These are phyloP conservation scores for Pseudoatta argentina DNA, from an alignment of 1,140 invertebrate species.

Conservation along the genomic window DNA sequence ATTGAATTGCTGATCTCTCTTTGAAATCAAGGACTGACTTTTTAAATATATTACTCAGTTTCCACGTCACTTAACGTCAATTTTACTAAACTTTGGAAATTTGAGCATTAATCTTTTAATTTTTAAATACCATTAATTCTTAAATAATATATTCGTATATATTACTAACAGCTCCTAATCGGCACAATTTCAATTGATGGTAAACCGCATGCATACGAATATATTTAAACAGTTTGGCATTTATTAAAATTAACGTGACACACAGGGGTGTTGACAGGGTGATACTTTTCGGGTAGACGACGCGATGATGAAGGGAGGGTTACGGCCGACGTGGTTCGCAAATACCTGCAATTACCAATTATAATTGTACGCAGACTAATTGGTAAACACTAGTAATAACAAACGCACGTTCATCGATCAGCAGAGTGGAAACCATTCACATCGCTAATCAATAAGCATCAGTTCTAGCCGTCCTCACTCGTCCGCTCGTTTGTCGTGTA, in stretches of 20 bases:
- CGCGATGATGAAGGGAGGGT: not conserved
- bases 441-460: slow-evolving; percentile 51
- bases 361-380: slow-evolving; percentile 71
- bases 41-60: not conserved
- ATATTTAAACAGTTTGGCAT: slow-evolving; percentile 7
- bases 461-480: not conserved
- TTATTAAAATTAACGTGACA: slow-evolving; percentile 61
- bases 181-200: slow-evolving; percentile 12
- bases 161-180: not conserved
- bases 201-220: accelerated
- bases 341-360: slow-evolving; percentile 69
- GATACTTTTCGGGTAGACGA: slow-evolving; percentile 39
- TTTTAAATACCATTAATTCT: too few relatives aligned
- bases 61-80: not conserved
- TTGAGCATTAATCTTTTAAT: not conserved
- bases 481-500: not conserved
- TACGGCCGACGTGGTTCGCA: slow-evolving; percentile 4
- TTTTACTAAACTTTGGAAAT: not conserved
- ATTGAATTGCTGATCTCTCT: slow-evolving; percentile 22
- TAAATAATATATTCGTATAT: not conserved
- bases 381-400: slow-evolving; percentile 74
- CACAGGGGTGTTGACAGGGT: not conserved
- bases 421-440: not conserved
- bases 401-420: slow-evolving; percentile 64
- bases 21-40: slow-evolving; percentile 7